phyloP scores from a whole-genome alignment of 2,113 vertebrate species.

The Psittacula cyanocephala region DNA sequence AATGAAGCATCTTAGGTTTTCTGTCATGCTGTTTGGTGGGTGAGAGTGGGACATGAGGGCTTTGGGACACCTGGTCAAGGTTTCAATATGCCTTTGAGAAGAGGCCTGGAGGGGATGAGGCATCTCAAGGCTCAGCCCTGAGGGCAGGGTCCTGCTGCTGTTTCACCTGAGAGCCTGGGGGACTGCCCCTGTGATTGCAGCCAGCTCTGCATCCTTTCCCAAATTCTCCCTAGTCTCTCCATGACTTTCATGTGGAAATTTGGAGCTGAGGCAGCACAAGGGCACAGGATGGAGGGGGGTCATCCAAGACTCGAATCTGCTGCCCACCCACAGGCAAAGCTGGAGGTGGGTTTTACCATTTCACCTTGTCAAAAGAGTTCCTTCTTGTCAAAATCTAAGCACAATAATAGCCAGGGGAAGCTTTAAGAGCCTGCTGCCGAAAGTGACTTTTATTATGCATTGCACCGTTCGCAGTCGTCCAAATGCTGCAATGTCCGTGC shows the following conservation, averaged over 20 bases:
- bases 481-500: accelerated
- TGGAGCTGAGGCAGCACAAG: neutral
- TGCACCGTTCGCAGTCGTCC: neutral
- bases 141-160: neutral
- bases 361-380: neutral
- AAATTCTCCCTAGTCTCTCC: neutral
- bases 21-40: neutral
- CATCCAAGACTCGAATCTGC: accelerated
- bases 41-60: neutral
- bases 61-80: neutral
- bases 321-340: neutral
- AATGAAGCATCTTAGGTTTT: conserved; percentile 15
- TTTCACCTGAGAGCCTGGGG: neutral
- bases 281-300: accelerated
- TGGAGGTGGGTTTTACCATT: neutral
- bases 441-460: neutral
- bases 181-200: accelerated
- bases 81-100: neutral
- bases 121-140: neutral
- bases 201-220: neutral
- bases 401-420: neutral
- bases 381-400: neutral
- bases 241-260: neutral
- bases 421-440: neutral
- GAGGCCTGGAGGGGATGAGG: neutral